phyloP scores from a whole-genome alignment of 1,140 invertebrate genomes.

The Dinoponera quadriceps region DNA sequence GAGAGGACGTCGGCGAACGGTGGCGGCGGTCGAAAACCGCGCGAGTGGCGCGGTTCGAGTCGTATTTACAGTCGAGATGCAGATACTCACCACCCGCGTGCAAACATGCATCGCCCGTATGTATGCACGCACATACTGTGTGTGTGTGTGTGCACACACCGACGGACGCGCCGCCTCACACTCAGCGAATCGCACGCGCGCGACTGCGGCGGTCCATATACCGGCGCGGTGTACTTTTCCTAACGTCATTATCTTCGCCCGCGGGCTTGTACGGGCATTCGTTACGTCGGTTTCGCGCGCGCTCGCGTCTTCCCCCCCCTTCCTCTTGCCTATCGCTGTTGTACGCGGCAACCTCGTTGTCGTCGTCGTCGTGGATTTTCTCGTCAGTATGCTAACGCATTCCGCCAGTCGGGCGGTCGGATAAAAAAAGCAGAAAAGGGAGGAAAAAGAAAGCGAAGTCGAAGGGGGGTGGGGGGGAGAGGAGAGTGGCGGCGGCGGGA shows the following conservation, averaged over 20 bases:
- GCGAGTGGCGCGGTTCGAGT: slow-evolving; percentile 34
- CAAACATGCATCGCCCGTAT: slow-evolving; percentile 51
- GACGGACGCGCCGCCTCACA: slow-evolving; percentile 29
- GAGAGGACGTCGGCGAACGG: not conserved
- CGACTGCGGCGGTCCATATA: not conserved
- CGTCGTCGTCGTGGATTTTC: slow-evolving; percentile 45
- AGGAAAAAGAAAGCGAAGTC: not conserved
- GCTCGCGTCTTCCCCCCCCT: slow-evolving; percentile 41
- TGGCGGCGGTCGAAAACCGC: slow-evolving; percentile 34
- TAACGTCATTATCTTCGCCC: slow-evolving; percentile 71
- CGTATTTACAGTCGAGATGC: slow-evolving; percentile 69
- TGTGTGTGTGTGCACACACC: not conserved
- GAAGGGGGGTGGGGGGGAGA: not conserved
- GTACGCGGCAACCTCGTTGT: not conserved
- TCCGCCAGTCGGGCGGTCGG: slow-evolving; percentile 38
- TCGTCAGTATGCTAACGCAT: slow-evolving; percentile 73
- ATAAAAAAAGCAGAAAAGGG: slow-evolving; percentile 12
- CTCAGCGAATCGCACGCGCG: slow-evolving; percentile 31
- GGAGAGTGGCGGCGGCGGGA: not conserved
- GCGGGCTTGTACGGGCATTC: slow-evolving; percentile 67
- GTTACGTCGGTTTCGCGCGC: slow-evolving; percentile 66
- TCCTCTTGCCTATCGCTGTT: slow-evolving; percentile 18
- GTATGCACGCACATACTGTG: slow-evolving; percentile 12
- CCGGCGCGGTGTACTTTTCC: slow-evolving; percentile 68
- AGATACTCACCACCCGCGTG: slow-evolving; percentile 58